These are phyloP conservation scores for Heliconius hortense DNA, from an alignment of 2,888 invertebrate genomes.

Conservation along the genomic window DNA sequence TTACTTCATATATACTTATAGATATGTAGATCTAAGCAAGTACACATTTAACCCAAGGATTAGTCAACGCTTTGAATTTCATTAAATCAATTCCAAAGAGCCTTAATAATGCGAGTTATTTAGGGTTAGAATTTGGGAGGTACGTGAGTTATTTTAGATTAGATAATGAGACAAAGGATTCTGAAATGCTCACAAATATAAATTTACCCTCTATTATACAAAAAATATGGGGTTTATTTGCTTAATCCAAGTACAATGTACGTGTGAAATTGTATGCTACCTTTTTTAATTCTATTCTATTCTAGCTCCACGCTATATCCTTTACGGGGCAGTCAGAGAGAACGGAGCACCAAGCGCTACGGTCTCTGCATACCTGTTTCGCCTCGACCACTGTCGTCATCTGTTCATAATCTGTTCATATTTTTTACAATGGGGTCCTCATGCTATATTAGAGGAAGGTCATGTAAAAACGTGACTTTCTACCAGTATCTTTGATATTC, in stretches of 20 bases:
- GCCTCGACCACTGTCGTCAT: too few species aligned
- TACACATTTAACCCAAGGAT: background rate
- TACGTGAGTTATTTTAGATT: slow-evolving; percentile 41
- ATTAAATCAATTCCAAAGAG: slow-evolving; percentile 38
- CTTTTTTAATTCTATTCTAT: background rate
- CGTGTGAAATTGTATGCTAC: background rate
- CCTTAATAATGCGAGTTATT: slow-evolving; percentile 38
- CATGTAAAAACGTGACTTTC: too few species aligned
- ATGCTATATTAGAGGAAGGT: too few species aligned
- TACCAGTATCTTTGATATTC: too few species aligned
- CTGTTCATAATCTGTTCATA: too few species aligned
- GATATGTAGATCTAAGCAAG: too few species aligned
- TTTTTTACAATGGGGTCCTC: too few species aligned
- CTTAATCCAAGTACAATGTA: background rate
- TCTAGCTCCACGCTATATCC: too few species aligned
- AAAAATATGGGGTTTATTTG: slow-evolving; percentile 9
- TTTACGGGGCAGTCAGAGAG: too few species aligned
- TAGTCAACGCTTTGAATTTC: slow-evolving; percentile 34
- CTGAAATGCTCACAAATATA: slow-evolving; percentile 24
- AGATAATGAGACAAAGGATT: slow-evolving; percentile 40
- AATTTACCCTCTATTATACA: slow-evolving; percentile 22
- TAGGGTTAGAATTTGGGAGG: slow-evolving; percentile 38
- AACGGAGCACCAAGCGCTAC: too few species aligned
- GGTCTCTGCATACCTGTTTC: too few species aligned
- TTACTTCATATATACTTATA: too few species aligned